phyloP scores from a whole-genome alignment of 2,888 invertebrate species.

The Steromphala cineraria region DNA sequence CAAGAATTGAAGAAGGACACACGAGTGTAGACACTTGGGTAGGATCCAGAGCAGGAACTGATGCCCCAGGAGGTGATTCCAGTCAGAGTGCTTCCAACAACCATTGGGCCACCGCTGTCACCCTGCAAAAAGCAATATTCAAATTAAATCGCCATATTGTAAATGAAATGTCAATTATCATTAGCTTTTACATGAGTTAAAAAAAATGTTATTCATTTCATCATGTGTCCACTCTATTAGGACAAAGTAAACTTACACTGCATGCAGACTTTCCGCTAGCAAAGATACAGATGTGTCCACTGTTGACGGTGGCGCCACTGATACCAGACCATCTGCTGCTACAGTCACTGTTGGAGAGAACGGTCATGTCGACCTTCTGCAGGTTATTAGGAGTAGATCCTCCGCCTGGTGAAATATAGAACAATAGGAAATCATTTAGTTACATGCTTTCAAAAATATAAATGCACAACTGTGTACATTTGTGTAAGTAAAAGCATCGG shows the following conservation, averaged over 20 bases:
- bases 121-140: constrained; percentile 36
- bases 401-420: constrained; percentile 18
- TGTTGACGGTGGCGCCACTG: constrained; percentile 30
- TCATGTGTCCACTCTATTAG: too few relatives aligned
- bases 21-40: constrained; percentile 52
- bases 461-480: too few relatives aligned
- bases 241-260: constrained; percentile 34
- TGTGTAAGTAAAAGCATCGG: too few relatives aligned
- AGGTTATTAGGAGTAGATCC: constrained; percentile 31
- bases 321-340: constrained; percentile 27
- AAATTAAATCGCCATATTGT: background rate
- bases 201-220: too few relatives aligned
- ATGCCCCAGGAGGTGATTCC: constrained; percentile 58
- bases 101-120: constrained; percentile 55
- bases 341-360: constrained; percentile 36
- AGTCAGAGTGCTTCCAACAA: constrained; percentile 41
- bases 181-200: too few relatives aligned
- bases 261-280: constrained; percentile 43
- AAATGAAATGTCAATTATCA: too few relatives aligned
- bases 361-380: constrained; percentile 40
- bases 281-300: constrained; percentile 43
- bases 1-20: constrained; percentile 41
- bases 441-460: too few relatives aligned
- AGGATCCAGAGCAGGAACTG: constrained; percentile 39
- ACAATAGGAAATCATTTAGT: too few relatives aligned